Percentiles rank a stretch among this genome's conserved stretches.
Evolutionary conservation across 2,888 invertebrate species (phyloP).

Genomic region (Teleiodes luculella): DNA sequence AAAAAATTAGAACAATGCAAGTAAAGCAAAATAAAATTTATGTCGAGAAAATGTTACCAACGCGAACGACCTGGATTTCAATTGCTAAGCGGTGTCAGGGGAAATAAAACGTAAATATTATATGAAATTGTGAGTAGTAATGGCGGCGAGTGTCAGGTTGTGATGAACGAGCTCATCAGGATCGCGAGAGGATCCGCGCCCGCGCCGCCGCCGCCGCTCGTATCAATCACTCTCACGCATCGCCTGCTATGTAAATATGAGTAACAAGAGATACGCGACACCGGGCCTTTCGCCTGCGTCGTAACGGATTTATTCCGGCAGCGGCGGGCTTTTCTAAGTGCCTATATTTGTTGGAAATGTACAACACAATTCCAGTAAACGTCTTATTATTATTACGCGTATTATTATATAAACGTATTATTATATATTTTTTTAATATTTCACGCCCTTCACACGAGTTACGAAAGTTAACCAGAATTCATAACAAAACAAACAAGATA

Average conservation of each 20-base stretch:
- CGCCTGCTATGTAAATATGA: conserved; percentile 56
- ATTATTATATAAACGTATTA: too few relatives aligned
- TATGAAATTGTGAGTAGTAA: conserved; percentile 50
- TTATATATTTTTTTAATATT: too few relatives aligned
- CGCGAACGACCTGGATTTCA: neutral
- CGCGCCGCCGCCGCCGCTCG: conserved; percentile 9
- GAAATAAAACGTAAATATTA: conserved; percentile 34
- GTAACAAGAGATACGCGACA: conserved; percentile 45
- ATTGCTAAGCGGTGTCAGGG: neutral
- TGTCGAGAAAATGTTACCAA: too few relatives aligned
- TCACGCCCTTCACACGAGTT: too few relatives aligned
- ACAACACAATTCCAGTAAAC: too few relatives aligned
- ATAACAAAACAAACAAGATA: too few relatives aligned
- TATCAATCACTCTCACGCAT: conserved; percentile 70
- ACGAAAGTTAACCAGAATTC: too few relatives aligned
- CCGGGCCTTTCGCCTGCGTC: conserved; percentile 27
- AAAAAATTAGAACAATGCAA: too few relatives aligned
- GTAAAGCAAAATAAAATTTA: too few relatives aligned
- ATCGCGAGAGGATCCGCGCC: neutral
- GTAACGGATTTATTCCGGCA: neutral
- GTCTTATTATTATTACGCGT: too few relatives aligned
- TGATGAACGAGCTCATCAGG: conserved; percentile 65
- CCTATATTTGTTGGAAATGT: too few relatives aligned
- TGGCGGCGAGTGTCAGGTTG: conserved; percentile 45
- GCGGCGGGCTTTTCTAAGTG: too few relatives aligned